A percentile compares a stretch with the other conserved stretches of the same genome.
Conservation (phyloP, 1,140 invertebrate species). For the Bombus ignitus region DNA sequence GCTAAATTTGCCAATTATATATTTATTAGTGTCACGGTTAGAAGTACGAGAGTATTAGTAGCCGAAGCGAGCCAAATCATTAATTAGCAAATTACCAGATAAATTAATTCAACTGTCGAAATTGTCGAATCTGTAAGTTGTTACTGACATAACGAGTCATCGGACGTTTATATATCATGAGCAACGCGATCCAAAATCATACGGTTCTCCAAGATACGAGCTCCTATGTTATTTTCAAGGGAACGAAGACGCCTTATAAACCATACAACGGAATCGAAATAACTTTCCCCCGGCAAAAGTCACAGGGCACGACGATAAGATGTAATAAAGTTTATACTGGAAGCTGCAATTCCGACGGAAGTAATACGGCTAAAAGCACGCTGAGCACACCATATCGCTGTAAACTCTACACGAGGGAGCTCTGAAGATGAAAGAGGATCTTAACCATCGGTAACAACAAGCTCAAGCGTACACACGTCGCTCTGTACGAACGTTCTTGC, state of each 20-base stretch:
- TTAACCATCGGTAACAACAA: slow-evolving; percentile 39
- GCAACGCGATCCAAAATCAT: neutral
- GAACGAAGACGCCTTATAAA: neutral
- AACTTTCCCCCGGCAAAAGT: slow-evolving; percentile 24
- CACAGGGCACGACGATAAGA: slow-evolving; percentile 29
- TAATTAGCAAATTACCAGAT: neutral
- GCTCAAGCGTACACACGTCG: neutral
- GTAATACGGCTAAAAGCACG: slow-evolving; percentile 49
- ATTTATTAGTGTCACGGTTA: neutral
- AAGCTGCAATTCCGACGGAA: slow-evolving; percentile 40
- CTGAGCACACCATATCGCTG: slow-evolving; percentile 29
- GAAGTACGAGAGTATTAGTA: no score
- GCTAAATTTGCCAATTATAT: neutral
- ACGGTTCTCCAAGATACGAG: neutral
- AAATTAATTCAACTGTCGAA: neutral
- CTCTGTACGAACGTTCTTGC: neutral
- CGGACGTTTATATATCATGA: neutral
- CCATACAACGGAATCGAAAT: slow-evolving; percentile 35
- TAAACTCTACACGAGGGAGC: slow-evolving; percentile 36
- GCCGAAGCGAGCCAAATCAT: neutral
- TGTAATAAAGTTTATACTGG: slow-evolving; percentile 52
- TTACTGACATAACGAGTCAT: neutral
- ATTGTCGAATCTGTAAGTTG: neutral
- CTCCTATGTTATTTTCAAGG: neutral
- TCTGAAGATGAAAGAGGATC: slow-evolving; percentile 46